Percentiles rank a stretch among this genome's conserved stretches.
Conservation (phyloP, 2,113 vertebrate species). For the Puntigrus tetrazona region DNA sequence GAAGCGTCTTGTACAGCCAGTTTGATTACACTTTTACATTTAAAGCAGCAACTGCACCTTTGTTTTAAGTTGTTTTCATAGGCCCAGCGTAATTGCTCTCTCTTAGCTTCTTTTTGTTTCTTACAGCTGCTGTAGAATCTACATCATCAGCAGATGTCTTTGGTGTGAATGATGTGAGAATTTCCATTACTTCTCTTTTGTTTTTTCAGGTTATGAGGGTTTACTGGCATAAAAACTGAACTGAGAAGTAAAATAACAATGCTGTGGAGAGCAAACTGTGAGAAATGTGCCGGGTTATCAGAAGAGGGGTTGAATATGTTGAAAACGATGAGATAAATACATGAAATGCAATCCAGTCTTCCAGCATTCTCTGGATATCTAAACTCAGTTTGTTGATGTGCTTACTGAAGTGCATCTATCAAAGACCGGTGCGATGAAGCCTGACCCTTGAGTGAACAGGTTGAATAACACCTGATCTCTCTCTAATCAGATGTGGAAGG, state of each 20-base stretch:
- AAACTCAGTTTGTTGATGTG: slow-evolving; percentile 16
- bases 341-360: background rate
- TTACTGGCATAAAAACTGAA: background rate
- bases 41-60: no score
- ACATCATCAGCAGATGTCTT: background rate
- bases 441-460: slow-evolving; percentile 7
- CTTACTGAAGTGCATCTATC: slow-evolving; percentile 2
- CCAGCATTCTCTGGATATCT: slow-evolving; percentile 5
- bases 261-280: background rate
- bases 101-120: background rate
- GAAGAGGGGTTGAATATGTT: background rate
- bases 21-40: no score
- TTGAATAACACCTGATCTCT: background rate
- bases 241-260: background rate
- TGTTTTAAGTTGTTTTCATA: background rate
- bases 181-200: background rate
- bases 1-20: no score
- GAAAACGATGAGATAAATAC: background rate
- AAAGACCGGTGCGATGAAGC: slow-evolving; percentile 8
- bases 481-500: slow-evolving; percentile 32
- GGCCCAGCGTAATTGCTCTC: background rate
- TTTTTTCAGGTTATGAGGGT: background rate
- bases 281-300: background rate
- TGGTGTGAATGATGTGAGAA: background rate
- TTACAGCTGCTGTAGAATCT: background rate